phyloP scores from a whole-genome alignment of 2,113 vertebrate genomes.

The Oryzias woworae region DNA sequence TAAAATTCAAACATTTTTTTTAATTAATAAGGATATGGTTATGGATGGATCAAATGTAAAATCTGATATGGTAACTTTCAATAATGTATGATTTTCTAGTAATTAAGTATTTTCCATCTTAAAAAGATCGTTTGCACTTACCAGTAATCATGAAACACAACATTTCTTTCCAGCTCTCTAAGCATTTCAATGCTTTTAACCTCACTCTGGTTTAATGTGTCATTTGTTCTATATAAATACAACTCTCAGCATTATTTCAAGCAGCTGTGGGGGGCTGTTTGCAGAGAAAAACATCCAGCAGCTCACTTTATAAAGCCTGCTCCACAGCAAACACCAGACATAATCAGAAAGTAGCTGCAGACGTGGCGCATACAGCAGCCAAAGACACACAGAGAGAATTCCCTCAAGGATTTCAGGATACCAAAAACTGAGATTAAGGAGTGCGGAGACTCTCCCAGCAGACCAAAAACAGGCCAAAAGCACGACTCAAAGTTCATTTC shows the following conservation, averaged over 20 bases:
- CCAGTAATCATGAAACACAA: background rate
- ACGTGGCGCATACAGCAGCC: constrained; percentile 2
- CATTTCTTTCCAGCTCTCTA: background rate
- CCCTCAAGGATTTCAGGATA: background rate
- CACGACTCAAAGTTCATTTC: background rate
- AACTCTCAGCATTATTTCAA: constrained; percentile 9
- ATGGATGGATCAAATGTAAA: too few relatives aligned
- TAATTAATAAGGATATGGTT: too few relatives aligned
- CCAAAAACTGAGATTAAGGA: constrained; percentile 2
- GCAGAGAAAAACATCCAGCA: background rate
- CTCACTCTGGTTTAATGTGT: constrained; percentile 10
- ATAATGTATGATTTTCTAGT: background rate
- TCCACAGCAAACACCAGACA: constrained; percentile 1
- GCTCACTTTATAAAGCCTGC: background rate
- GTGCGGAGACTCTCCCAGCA: background rate
- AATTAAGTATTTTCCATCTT: too few relatives aligned
- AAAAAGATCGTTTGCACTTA: background rate
- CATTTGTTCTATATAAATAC: constrained; percentile 1
- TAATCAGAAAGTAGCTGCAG: background rate
- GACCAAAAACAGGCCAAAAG: constrained; percentile 6
- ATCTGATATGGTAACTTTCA: too few relatives aligned
- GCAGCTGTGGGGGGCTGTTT: constrained; percentile 1
- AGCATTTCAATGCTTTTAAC: constrained; percentile 4
- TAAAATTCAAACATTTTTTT: background rate
- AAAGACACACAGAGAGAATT: background rate